Base-by-base conservation (phyloP, 2,113 vertebrate species). In the Puma concolor region DNA sequence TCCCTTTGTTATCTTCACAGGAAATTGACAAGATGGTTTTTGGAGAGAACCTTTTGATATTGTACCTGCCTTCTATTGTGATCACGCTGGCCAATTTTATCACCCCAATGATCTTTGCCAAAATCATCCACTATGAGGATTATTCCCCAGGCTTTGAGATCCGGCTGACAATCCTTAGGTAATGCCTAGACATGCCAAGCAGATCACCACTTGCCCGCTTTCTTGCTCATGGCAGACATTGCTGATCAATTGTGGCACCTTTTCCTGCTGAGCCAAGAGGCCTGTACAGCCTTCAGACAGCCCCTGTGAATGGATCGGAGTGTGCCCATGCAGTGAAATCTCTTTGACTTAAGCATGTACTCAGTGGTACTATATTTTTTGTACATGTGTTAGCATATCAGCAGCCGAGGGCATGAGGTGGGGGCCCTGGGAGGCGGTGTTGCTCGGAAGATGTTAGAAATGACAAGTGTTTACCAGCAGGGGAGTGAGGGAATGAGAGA, bases 141-240 rank as follows among this genome's bases (percentile, higher is more conserved):
- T 99, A 99, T 95, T 99, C 99, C 0, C 99, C 99, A 4, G 99
- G 99, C 85, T 99, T 99, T 95, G 99, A 99, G 98, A 99, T 99
- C 97, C 99, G 98, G 54, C 98, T 99, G 98, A 99, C 99, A 1
- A 99, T 99, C 19, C 98, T 99, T 87, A 99, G 99, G 99, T 99
- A 98, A 98, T 57, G 9, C 74, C 89, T 74, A 50, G 38, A 9
- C 52, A 3, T 21, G 23, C 64, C 16, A 5, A 15, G 10, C 52
- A 63, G 21, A 6, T 27, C n/a, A n/a, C 31, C 41, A 7, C 41
- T n/a, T 57, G 48, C 8, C 50, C 0, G 0, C 36, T 92, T 16
- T 64, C 50, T 29, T 81, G 57, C 13, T 29, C 60, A 2, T 10
- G 21, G 66, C 64, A 94, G 91, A 89, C 88, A 92, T 80, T 29